Evolutionary conservation across 2,113 vertebrate species (phyloP), one percentile per base, ranked within the genome.

Genomic region (Phylloscopus trochiloides): DNA sequence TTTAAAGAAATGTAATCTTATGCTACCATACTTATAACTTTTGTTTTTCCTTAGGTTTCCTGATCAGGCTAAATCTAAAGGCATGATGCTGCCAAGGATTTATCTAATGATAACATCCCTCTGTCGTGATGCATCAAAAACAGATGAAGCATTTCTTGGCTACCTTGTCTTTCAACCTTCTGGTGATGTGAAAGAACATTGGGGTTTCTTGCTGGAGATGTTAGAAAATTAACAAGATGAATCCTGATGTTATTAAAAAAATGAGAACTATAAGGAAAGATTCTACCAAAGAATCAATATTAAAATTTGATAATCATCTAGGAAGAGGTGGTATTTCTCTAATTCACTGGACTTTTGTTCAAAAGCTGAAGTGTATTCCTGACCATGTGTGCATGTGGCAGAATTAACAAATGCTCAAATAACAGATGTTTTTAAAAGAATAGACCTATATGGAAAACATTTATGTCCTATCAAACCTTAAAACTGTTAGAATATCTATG

Each of bases 311-410:
- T 20, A 47, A 7, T 48, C 10, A 62, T 45, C 16, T 52, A 43
- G 14, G 28, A 83, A 74, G 31, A 52, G 5, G 26, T 26, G 3
- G 2, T 17, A 34, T 74, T 85, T 70, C 34, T 66, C 13, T 52
- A 34, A 29, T 12, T 61, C 14, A 9, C 4, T 34, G 14, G 66
- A 48, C n/a, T 78, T 66, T 17, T 22, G 2, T 26, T 58, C 4
- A 2, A 48, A 80, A 72, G 5, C 25, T 47, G 5, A 71, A 43
- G 14, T n/a, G 9, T 51, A 7, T 4, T 61, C 12, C 42, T 51
- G 25, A 38, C 1, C 13, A 17, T 24, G 15, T 24, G 15, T 12
- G 8, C 17, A 47, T 62, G 20, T 18, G 21, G 19, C 0, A 0
- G 26, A 28, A 75, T 43, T 47, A 91, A 58, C 10, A 17, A 67